Conservation (phyloP, 92 coral and sea anemone species). For the Galaxea fascicularis region DNA sequence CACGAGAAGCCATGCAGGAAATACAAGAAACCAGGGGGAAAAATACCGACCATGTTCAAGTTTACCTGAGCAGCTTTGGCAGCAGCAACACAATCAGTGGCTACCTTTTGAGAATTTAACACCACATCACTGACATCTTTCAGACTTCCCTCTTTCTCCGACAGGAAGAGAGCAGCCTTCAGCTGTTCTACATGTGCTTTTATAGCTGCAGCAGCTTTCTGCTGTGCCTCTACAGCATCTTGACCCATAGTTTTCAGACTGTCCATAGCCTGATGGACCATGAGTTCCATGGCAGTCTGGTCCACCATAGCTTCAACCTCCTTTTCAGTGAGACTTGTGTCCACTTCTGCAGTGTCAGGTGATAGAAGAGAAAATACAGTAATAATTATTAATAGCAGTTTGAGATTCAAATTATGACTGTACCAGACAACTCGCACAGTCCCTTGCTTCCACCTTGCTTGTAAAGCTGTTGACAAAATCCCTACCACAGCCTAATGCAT, state of each 20-base stretch:
- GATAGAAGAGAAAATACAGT: background rate
- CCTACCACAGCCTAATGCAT: too few relatives aligned
- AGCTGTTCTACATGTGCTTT: constrained; percentile 73
- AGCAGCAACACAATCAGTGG: constrained; percentile 50
- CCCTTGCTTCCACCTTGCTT: too few relatives aligned
- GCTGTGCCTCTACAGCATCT: constrained; percentile 83
- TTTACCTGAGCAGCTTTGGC: constrained; percentile 60
- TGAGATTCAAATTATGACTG: background rate
- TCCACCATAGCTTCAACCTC: constrained; percentile 71
- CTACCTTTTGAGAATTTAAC: constrained; percentile 68
- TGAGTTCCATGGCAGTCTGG: constrained; percentile 81
- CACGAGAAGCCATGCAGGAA: too few relatives aligned
- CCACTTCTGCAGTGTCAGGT: constrained; percentile 14
- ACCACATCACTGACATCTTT: constrained; percentile 73
- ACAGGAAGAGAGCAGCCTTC: constrained; percentile 70
- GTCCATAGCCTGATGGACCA: constrained; percentile 75
- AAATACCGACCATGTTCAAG: too few relatives aligned
- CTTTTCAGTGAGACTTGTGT: constrained; percentile 74
- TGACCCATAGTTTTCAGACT: constrained; percentile 65
- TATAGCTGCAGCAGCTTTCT: constrained; percentile 80
- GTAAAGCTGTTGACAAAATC: too few relatives aligned
- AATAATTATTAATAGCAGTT: background rate
- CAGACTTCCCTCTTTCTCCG: constrained; percentile 61
- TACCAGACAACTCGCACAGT: too few relatives aligned
- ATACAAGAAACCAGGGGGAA: too few relatives aligned